Evolutionary conservation across 2,113 vertebrate genomes (phyloP).

Genomic region (Trochalopteron elliotii): DNA sequence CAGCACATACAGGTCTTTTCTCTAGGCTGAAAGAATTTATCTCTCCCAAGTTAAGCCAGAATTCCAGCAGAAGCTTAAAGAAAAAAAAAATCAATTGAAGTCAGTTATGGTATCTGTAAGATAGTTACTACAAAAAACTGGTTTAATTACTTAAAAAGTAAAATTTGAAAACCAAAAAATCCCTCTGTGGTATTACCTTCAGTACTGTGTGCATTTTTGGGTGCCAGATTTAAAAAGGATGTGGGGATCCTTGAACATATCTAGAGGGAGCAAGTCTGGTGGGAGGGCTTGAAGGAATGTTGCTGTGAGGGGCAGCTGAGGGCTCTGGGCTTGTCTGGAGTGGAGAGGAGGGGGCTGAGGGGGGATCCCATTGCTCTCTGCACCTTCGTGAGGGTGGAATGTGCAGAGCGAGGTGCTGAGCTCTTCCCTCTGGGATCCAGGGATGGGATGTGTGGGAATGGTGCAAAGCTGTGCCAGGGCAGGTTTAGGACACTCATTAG

Average conservation of each 20-base stretch:
- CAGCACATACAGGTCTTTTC: conserved; percentile 67
- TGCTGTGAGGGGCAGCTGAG: not conserved
- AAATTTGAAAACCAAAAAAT: not conserved
- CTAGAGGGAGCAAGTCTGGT: not conserved
- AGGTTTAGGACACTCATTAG: not conserved
- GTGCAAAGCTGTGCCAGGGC: not conserved
- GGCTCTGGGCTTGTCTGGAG: not conserved
- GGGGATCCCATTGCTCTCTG: not conserved
- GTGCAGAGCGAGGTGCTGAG: not conserved
- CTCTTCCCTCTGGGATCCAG: not conserved
- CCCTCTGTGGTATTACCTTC: not conserved
- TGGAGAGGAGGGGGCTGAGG: not conserved
- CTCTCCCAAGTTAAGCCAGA: conserved; percentile 75
- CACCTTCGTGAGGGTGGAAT: not conserved
- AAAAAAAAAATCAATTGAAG: not conserved
- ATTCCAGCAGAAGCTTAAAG: not conserved
- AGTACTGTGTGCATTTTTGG: not conserved
- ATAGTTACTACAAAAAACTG: not conserved
- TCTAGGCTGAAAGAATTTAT: conserved; percentile 77
- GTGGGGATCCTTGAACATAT: not conserved
- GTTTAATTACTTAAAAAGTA: not conserved
- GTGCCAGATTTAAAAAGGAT: not conserved
- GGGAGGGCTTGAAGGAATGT: not conserved
- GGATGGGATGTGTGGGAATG: accelerated
- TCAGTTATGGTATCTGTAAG: not conserved